phyloP scores from a whole-genome alignment of 2,888 invertebrate genomes.

The Machimus rusticus region DNA sequence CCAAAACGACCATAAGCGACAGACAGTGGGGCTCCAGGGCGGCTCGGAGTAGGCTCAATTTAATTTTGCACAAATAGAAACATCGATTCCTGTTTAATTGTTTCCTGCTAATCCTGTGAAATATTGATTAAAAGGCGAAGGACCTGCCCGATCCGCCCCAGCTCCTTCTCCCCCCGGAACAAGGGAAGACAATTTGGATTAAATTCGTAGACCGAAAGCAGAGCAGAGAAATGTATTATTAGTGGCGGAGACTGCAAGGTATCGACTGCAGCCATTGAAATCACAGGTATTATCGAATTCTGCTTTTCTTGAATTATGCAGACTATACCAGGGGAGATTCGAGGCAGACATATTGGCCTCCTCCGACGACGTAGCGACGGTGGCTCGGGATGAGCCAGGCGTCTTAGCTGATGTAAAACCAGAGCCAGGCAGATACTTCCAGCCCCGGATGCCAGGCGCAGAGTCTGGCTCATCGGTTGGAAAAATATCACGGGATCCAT shows the following conservation, averaged over 20 bases:
- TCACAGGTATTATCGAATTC: constrained; percentile 7
- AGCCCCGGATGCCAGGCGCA: background rate
- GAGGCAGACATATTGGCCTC: background rate
- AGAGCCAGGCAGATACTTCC: background rate
- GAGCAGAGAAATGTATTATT: background rate
- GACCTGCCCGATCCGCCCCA: background rate
- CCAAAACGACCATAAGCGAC: background rate
- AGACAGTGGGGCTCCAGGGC: background rate
- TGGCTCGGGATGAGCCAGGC: background rate
- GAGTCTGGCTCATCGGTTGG: background rate
- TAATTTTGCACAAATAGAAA: background rate
- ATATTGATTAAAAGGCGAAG: background rate
- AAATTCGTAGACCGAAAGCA: background rate
- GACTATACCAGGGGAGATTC: background rate
- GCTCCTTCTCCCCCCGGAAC: background rate
- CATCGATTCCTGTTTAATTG: background rate
- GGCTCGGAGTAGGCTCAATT: background rate
- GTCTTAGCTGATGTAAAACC: background rate
- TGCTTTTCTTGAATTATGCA: constrained; percentile 18
- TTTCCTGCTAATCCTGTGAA: background rate
- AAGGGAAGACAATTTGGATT: background rate
- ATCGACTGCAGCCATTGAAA: background rate
- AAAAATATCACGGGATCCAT: background rate
- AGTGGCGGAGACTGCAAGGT: background rate
- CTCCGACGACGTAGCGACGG: background rate